phyloP scores from a whole-genome alignment of 2,113 vertebrate species.

The Myrmecobius fasciatus region DNA sequence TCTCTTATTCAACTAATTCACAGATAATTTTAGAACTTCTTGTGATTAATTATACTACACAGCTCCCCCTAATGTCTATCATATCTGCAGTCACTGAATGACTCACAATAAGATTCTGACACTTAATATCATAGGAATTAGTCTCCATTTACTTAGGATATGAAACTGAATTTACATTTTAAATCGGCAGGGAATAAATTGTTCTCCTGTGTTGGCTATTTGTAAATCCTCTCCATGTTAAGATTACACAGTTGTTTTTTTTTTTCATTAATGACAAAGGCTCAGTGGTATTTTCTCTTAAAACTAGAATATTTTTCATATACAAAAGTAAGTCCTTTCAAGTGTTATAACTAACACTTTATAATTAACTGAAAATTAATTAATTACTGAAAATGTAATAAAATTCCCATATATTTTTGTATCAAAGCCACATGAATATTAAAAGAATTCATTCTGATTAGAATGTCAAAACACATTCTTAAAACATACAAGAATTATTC shows the following conservation, averaged over 20 bases:
- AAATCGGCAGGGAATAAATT: constrained; percentile 53
- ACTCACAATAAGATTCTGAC: constrained; percentile 4
- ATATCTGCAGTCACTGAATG: constrained; percentile 37
- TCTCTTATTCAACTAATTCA: background rate
- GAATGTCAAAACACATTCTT: constrained; percentile 71
- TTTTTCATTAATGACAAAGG: constrained; percentile 60
- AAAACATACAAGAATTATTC: constrained; percentile 63
- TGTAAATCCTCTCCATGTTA: constrained; percentile 57
- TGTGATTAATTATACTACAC: constrained; percentile 5
- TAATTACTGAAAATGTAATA: constrained; percentile 73
- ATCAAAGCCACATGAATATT: constrained; percentile 72
- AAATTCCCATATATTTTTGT: constrained; percentile 74
- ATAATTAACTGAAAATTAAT: constrained; percentile 75
- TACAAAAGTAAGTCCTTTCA: constrained; percentile 55
- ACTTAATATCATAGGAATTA: constrained; percentile 45
- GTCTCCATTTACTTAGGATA: constrained; percentile 45
- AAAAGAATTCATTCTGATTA: constrained; percentile 65
- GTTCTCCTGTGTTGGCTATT: constrained; percentile 26
- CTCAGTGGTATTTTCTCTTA: constrained; percentile 65
- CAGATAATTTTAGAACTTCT: background rate
- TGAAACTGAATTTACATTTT: constrained; percentile 39
- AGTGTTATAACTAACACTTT: constrained; percentile 73
- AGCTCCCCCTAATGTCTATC: constrained; percentile 10
- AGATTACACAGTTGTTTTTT: constrained; percentile 58
- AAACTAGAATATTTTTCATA: constrained; percentile 71